These are phyloP conservation scores for Crocuta crocuta DNA, from an alignment of 2,113 vertebrate genomes.

Conservation along the genomic window DNA sequence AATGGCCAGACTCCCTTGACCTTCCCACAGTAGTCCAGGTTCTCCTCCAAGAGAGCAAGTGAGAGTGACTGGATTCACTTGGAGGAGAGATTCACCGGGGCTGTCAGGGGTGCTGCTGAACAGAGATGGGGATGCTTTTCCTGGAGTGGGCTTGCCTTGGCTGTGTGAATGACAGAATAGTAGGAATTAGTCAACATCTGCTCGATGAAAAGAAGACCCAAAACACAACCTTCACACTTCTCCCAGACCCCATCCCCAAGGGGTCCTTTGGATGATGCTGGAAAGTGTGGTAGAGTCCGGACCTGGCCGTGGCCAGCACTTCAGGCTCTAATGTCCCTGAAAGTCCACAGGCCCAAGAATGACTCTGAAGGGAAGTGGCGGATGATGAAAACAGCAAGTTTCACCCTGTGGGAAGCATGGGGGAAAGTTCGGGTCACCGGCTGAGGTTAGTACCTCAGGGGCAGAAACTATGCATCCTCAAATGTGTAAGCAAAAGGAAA, in stretches of 20 bases:
- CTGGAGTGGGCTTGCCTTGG: background rate
- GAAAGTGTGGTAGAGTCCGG: background rate
- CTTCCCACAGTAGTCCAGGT: background rate
- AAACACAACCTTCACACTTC: background rate
- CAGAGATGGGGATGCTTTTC: background rate
- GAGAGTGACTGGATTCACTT: background rate
- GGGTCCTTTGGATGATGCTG: background rate
- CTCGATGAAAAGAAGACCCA: background rate
- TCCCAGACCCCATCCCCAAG: background rate
- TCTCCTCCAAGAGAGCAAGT: background rate
- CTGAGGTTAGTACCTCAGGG: background rate
- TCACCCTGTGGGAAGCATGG: too few relatives aligned
- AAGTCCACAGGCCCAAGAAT: background rate
- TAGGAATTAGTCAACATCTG: background rate
- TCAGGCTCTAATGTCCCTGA: background rate
- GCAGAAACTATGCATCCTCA: background rate
- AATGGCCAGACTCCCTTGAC: background rate
- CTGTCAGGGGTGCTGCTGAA: background rate
- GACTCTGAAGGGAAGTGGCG: background rate
- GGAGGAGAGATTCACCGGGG: background rate
- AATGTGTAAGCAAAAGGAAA: background rate
- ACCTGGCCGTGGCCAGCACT: background rate
- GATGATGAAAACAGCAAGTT: background rate
- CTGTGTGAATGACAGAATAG: background rate
- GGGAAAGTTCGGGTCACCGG: too few relatives aligned